These are phyloP conservation scores for Mus spicilegus DNA, from an alignment of 2,113 vertebrate species.

Conservation along the genomic window DNA sequence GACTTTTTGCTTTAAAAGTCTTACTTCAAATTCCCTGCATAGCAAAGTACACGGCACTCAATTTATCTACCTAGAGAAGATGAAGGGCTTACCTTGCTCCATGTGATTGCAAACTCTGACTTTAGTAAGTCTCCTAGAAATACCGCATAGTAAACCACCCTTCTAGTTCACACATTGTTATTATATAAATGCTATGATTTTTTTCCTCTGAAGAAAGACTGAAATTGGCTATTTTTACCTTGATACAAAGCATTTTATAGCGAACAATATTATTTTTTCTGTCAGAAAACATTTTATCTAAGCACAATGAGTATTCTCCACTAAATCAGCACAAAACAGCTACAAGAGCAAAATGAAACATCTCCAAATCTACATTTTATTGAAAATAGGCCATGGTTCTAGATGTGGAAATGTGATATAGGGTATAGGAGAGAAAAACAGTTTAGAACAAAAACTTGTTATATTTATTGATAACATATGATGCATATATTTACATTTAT, in stretches of 20 bases:
- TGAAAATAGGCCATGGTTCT: neutral
- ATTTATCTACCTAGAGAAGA: conserved; percentile 66
- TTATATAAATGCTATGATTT: conserved; percentile 61
- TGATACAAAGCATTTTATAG: conserved; percentile 68
- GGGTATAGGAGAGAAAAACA: neutral
- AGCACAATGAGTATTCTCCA: conserved; percentile 68
- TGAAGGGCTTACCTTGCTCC: conserved; percentile 15
- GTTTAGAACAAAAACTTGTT: neutral
- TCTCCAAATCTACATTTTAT: conserved; percentile 55
- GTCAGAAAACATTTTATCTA: conserved; percentile 80
- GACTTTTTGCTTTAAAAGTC: conserved; percentile 7
- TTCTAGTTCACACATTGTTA: conserved; percentile 35
- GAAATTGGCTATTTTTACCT: conserved; percentile 67
- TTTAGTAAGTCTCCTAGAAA: conserved; percentile 57
- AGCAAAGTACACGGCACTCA: conserved; percentile 28
- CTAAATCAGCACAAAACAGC: conserved; percentile 72
- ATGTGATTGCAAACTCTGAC: conserved; percentile 38
- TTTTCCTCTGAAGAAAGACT: conserved; percentile 49
- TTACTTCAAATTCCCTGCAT: conserved; percentile 51
- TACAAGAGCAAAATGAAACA: conserved; percentile 64
- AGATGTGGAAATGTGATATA: neutral
- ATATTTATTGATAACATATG: neutral
- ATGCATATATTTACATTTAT: neutral
- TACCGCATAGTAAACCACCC: conserved; percentile 39
- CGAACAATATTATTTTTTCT: conserved; percentile 72